phyloP scores from a whole-genome alignment of 2,797 vertebrate species.

The Xiphorhynchus erythropygius region DNA sequence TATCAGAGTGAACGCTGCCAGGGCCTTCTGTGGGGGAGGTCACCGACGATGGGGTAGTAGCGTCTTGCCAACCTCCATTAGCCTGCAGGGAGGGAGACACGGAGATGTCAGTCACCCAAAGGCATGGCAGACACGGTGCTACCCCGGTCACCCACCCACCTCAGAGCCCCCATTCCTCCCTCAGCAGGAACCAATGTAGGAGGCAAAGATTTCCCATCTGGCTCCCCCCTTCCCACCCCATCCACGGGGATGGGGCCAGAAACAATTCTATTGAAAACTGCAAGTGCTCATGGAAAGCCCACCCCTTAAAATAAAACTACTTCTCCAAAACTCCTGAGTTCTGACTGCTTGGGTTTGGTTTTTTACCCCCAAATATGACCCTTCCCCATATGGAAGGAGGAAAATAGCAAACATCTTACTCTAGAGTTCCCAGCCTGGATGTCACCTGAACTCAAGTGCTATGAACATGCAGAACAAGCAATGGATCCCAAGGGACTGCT shows the following conservation, averaged over 20 bases:
- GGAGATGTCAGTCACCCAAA: not conserved
- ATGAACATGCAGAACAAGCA: not conserved
- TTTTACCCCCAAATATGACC: not conserved
- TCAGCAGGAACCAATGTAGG: accelerated
- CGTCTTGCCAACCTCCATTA: constrained; percentile 98
- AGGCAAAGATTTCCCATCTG: not conserved
- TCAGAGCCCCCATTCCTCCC: not conserved
- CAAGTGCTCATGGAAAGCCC: not conserved
- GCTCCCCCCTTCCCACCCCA: not conserved
- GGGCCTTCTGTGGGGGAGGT: constrained; percentile 99
- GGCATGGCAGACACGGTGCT: accelerated
- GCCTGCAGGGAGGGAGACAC: constrained; percentile 77
- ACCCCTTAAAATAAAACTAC: accelerated
- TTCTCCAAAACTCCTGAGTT: not conserved
- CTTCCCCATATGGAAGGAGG: not conserved
- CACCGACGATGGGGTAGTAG: constrained; percentile 97
- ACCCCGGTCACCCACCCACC: not conserved
- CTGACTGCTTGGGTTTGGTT: accelerated
- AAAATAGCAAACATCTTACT: not conserved
- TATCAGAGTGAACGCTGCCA: constrained; percentile 98
- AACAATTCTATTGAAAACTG: not conserved
- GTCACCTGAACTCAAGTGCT: not conserved
- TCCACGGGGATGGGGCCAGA: not conserved
- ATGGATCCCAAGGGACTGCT: accelerated
- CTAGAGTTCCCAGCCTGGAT: not conserved